phyloP scores from a whole-genome alignment of 2,797 vertebrate genomes.

The Atherinosoma microstoma region DNA sequence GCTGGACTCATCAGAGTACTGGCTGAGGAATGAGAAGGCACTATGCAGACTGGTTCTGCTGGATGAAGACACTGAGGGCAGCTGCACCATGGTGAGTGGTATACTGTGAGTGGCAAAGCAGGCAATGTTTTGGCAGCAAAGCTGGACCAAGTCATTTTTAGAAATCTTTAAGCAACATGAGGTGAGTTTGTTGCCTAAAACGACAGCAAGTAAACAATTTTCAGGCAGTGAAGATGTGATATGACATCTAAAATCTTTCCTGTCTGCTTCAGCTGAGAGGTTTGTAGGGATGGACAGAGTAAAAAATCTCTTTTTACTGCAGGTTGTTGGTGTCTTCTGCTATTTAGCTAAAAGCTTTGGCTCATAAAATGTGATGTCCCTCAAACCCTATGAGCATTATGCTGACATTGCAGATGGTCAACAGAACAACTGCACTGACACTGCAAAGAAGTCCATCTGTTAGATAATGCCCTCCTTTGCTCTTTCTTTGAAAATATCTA shows the following conservation, averaged over 20 bases:
- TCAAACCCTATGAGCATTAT: neutral
- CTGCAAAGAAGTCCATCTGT: neutral
- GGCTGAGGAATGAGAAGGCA: slow-evolving; percentile 92
- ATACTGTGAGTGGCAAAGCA: slow-evolving; percentile 35
- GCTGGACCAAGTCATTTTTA: slow-evolving; percentile 9
- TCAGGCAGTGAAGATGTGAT: slow-evolving; percentile 17
- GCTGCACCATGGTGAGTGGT: slow-evolving; percentile 91
- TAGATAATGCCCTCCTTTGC: neutral
- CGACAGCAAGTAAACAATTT: slow-evolving; percentile 20
- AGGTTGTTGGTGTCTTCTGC: slow-evolving; percentile 3
- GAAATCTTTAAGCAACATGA: slow-evolving; percentile 22
- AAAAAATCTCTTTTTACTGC: slow-evolving; percentile 7
- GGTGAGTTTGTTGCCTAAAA: slow-evolving; percentile 3
- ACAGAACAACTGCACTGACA: neutral
- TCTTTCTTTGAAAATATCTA: neutral
- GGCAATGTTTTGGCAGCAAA: slow-evolving; percentile 32
- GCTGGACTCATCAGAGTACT: slow-evolving; percentile 94
- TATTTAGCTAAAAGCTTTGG: slow-evolving; percentile 13
- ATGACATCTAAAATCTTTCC: slow-evolving; percentile 35
- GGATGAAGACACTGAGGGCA: slow-evolving; percentile 89
- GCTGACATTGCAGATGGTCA: neutral
- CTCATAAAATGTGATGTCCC: slow-evolving; percentile 16
- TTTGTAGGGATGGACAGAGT: slow-evolving; percentile 8
- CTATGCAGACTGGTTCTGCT: slow-evolving; percentile 91
- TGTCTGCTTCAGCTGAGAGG: slow-evolving; percentile 2